Evolutionary conservation across 2,888 invertebrate genomes (phyloP), one percentile per base, ranked within the genome.

Genomic region (Eupithecia subumbrata): DNA sequence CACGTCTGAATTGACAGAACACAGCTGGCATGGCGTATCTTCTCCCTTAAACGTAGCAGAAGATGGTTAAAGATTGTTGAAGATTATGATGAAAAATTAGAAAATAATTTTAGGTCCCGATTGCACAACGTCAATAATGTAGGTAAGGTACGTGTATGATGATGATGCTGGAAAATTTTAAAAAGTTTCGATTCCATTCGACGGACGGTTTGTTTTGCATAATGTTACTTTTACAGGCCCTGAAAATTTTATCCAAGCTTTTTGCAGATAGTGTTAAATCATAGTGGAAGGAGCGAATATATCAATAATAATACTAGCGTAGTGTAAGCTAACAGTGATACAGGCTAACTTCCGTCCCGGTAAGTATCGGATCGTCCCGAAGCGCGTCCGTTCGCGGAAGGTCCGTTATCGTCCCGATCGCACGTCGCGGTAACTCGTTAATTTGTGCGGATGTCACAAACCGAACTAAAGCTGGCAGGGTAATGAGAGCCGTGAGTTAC

Each of bases 341-440:
- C 68, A 40, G 68, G 43, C 66, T n/a, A 74, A 48, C 69, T 79
- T 80, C 77, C 81, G 77, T 60, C 60, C 78, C 82, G 81, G 83
- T 84, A 85, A 45, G 45, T 48, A 25, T 85, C 86, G 84, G 82
- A 74, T 80, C 82, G 82, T 80, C 34, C 74, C 79, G 78, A 77
- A 81, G 80, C 85, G 85, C 81, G 77, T 81, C 84, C 84, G 83
- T 34, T n/a, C 86, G 85, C 86, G 89, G 90, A 88, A 88, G 87
- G 89, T 88, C 84, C 89, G 86, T 83, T 90, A 91, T 92, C 91
- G 85, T 79, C 71, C 83, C 82, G 85, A 91, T 92, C 91, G 87
- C 92, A 91, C 92, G 91, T 90, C 89, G 89, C 85, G 84, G 85
- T 85, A 88, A 88, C 91, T 91, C 92, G 91, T 91, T 92, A 91